These are phyloP conservation scores for Trochalopteron elliotii DNA, from an alignment of 2,113 vertebrate species.

Conservation along the genomic window DNA sequence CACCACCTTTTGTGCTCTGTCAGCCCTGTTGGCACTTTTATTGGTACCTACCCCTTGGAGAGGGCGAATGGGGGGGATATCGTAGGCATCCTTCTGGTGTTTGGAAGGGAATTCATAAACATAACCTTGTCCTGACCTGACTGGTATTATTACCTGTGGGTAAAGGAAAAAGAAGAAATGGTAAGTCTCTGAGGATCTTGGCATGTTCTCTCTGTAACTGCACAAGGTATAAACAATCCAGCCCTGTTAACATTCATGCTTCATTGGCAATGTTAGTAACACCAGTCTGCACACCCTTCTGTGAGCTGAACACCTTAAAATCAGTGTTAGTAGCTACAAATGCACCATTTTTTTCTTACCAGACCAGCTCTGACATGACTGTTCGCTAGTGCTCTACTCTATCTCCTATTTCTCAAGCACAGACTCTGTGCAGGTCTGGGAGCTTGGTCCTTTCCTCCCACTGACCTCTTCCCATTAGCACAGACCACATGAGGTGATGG, in stretches of 20 bases:
- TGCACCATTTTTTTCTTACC: not conserved
- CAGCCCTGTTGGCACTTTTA: not conserved
- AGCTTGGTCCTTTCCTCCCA: not conserved
- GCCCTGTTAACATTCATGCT: not conserved
- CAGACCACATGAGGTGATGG: not conserved
- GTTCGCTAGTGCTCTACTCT: not conserved
- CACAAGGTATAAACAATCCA: not conserved
- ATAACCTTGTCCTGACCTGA: slow-evolving; percentile 88
- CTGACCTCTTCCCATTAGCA: not conserved
- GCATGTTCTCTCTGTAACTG: not conserved
- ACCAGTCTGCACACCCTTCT: not conserved
- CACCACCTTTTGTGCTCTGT: slow-evolving; percentile 9
- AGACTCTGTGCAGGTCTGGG: not conserved
- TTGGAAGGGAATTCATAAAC: slow-evolving; percentile 82
- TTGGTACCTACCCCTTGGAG: slow-evolving; percentile 85
- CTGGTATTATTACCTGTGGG: slow-evolving; percentile 88
- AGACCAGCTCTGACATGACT: not conserved
- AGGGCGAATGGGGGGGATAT: slow-evolving; percentile 84
- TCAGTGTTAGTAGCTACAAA: not conserved
- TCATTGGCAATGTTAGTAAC: not conserved
- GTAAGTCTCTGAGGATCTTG: slow-evolving; percentile 6
- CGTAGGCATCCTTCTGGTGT: slow-evolving; percentile 87
- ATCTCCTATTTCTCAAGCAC: not conserved
- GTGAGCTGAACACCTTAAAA: not conserved
- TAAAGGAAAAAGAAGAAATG: slow-evolving; percentile 22